Evolutionary conservation across 2,797 vertebrate species (phyloP), one percentile per base, ranked within the genome.

Genomic region (Mormyrus proboscirostris): DNA sequence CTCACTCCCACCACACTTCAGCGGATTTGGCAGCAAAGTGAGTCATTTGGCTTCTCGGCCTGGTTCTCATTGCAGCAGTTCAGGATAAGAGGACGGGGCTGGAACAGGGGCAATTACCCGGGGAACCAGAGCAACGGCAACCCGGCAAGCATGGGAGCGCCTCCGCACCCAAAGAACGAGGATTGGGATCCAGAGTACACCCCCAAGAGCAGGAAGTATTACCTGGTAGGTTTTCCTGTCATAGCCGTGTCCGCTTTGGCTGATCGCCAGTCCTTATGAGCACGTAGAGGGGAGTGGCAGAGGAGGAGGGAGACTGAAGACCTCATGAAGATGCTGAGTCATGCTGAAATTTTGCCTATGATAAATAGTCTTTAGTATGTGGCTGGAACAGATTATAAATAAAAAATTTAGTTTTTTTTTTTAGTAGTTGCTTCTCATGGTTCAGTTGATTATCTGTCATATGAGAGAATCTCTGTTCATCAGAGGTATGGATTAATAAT

Each of bases 121-220:
- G 96, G 95, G 93, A 97, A 96, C 91, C 94, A 93, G 90, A 95
- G 94, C 89, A 97, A 95, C 79, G 95, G 94, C 93, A 96, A 94
- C 9, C 94, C 93, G 38, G 92, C 94, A 90, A 97, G 93, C 92
- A 94, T 94, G 0, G 95, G 96, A 90, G 96, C 90, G 76, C 96
- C 94, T 93, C 94, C 91, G 69, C 93, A 96, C 25, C 94, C 62
- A 92, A 95, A 97, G 79, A 97, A 96, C 89, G 97, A 98, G 91
- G 97, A 98, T 88, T 98, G 98, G 98, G 97, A 98, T 91, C 97
- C 97, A 0, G 98, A 99, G 90, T 98, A 96, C 92, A 97, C 97
- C 0, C 97, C 97, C 10, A 99, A 98, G 94, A 98, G 96, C 97
- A 98, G 97, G 95, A 98, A 98, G 91, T 99, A 99, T 95, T 99